Percentiles rank a stretch among this genome's conserved stretches.
phyloP scores from a whole-genome alignment of 1,140 invertebrate species.

The Papilio helenus region DNA sequence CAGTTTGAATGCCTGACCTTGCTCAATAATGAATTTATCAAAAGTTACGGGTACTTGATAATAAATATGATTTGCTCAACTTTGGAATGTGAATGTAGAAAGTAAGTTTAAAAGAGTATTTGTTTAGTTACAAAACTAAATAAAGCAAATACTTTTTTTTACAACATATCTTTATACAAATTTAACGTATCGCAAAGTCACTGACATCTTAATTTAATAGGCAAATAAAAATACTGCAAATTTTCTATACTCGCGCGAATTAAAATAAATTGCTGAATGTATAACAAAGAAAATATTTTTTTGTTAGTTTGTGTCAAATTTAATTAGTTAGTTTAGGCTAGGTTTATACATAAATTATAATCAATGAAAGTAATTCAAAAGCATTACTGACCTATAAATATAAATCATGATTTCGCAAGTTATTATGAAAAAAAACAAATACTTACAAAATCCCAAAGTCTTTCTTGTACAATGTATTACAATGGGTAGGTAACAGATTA shows the following conservation, averaged over 20 bases:
- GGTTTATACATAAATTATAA: background rate
- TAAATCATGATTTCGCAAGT: background rate
- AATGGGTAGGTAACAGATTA: no score
- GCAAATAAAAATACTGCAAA: background rate
- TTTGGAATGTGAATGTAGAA: background rate
- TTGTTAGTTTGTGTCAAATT: background rate
- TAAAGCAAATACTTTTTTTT: background rate
- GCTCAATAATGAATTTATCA: background rate
- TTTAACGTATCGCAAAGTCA: background rate
- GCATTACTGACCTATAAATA: background rate
- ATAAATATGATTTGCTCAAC: background rate
- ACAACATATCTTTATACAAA: background rate
- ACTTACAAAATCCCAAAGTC: background rate
- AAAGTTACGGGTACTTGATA: background rate
- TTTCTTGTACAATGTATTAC: no score
- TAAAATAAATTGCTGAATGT: background rate
- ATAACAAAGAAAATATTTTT: background rate
- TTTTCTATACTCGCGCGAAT: background rate
- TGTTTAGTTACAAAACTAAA: background rate
- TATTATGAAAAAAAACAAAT: constrained; percentile 3
- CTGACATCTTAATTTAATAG: background rate
- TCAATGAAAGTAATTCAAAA: background rate
- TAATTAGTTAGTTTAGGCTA: background rate
- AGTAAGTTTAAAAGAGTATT: background rate
- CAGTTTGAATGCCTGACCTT: background rate